Percentiles rank a stretch among this genome's conserved stretches.
These are phyloP conservation scores for Enoplosus armatus DNA, from an alignment of 2,797 vertebrate genomes.

Conservation along the genomic window DNA sequence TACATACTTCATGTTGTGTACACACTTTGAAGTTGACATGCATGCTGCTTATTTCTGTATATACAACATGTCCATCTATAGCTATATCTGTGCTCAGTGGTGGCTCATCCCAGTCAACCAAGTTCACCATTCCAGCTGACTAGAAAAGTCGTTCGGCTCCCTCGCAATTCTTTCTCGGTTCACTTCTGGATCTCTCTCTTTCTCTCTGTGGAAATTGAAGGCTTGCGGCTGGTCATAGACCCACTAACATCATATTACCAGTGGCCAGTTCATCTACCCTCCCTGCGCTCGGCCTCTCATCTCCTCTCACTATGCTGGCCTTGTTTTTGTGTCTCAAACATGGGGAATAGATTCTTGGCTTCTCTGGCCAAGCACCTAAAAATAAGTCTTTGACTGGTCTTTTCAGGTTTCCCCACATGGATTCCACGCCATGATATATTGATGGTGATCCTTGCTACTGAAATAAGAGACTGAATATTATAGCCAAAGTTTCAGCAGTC, in stretches of 20 bases:
- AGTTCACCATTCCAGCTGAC: constrained; percentile 64
- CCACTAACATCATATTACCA: constrained; percentile 50
- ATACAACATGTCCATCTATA: constrained; percentile 27
- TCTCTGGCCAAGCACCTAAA: constrained; percentile 36
- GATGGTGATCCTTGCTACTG: neutral
- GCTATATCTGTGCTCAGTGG: constrained; percentile 45
- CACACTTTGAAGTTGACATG: constrained; percentile 26
- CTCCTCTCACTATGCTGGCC: constrained; percentile 1
- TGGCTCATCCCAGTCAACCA: constrained; percentile 21
- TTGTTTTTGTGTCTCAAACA: constrained; percentile 29
- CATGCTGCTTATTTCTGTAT: constrained; percentile 36
- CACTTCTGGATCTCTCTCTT: constrained; percentile 4
- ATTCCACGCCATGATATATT: neutral
- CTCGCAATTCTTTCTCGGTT: constrained; percentile 11
- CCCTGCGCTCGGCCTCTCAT: constrained; percentile 49
- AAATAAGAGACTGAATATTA: constrained; percentile 6
- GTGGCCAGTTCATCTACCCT: constrained; percentile 36
- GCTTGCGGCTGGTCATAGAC: constrained; percentile 44
- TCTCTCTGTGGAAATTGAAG: constrained; percentile 57
- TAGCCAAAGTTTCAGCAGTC: neutral
- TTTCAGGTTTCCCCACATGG: constrained; percentile 3
- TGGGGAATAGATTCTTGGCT: constrained; percentile 6
- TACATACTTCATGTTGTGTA: constrained; percentile 12
- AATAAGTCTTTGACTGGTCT: constrained; percentile 13
- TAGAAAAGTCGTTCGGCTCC: constrained; percentile 28